Evolutionary conservation across 2,797 vertebrate genomes (phyloP), one percentile per base, ranked within the genome.

Genomic region (Momotus momota): DNA sequence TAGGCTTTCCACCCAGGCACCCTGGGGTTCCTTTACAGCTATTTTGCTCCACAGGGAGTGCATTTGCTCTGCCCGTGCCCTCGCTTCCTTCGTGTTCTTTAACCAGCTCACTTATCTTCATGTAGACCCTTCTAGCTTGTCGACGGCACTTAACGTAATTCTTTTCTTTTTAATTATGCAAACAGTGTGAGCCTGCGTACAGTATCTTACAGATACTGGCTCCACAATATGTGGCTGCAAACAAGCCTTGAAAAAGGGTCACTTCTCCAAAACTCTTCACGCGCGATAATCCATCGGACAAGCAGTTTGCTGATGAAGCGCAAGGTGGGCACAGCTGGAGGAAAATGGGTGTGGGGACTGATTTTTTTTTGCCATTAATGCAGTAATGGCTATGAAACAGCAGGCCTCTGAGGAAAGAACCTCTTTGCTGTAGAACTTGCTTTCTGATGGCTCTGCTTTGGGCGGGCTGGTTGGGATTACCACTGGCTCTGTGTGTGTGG

Each of bases 221-320:
- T 35, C 43, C 22, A n/a, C 11, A 9, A 10, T 2, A 13, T 4
- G 4, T 35, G 78, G 61, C 54, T 58, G 66, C 70, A 60, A 81
- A 61, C 31, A 31, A 61, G 52, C 61, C 45, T 58, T 57, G 33
- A 58, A 23, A 29, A 62, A 22, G 31, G 26, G n/a, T 51, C 41
- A 38, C 61, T n/a, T 69, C 49, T 79, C 54, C 66, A 64, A 26
- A 61, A 33, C 20, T 27, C 31, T 5, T 18, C 20, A 20, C 18
- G 2, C 0, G 2, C 9, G 35, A 35, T 35, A 1, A 3, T 58
- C 69, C 38, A 45, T 26, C 23, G 4, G 3, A 25, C 12, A 31
- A 49, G 35, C 40, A 43, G 46, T 49, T 70, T 70, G 67, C 48
- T 29, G 43, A 17, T 23, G 49, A 54, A 79, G 58, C 46, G 38